These are phyloP conservation scores for Ctenomys sociabilis DNA, from an alignment of 2,113 vertebrate genomes.

Conservation along the genomic window DNA sequence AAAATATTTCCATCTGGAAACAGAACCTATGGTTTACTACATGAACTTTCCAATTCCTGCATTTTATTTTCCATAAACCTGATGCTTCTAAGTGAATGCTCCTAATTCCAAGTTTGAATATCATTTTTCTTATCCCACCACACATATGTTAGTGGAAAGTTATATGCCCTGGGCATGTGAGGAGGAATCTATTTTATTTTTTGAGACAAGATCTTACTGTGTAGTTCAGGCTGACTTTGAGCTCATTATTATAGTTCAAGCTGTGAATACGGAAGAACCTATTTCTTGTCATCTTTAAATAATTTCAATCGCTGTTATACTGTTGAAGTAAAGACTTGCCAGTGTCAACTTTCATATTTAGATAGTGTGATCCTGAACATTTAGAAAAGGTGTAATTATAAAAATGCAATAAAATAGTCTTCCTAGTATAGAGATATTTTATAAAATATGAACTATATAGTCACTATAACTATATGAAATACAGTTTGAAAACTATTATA, in stretches of 20 bases:
- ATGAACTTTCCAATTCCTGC: neutral
- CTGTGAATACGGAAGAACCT: neutral
- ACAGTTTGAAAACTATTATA: neutral
- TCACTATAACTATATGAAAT: neutral
- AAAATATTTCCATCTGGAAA: neutral
- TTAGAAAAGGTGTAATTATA: neutral
- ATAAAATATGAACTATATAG: neutral
- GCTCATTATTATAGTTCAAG: no score
- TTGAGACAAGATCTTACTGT: no score
- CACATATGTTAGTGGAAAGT: neutral
- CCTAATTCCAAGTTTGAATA: neutral
- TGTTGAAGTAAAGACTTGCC: neutral
- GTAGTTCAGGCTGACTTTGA: no score
- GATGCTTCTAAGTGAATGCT: neutral
- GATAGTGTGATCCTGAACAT: neutral
- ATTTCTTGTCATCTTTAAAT: neutral
- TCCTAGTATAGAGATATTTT: neutral
- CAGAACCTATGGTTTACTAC: neutral
- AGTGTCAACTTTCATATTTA: neutral
- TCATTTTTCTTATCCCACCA: neutral
- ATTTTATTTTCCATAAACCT: neutral
- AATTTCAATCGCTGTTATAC: neutral
- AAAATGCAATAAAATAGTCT: neutral
- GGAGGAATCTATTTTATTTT: neutral
- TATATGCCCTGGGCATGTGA: neutral